phyloP scores from a whole-genome alignment of 1,140 invertebrate genomes.

The Pachyrhynchus sulphureomaculatus region DNA sequence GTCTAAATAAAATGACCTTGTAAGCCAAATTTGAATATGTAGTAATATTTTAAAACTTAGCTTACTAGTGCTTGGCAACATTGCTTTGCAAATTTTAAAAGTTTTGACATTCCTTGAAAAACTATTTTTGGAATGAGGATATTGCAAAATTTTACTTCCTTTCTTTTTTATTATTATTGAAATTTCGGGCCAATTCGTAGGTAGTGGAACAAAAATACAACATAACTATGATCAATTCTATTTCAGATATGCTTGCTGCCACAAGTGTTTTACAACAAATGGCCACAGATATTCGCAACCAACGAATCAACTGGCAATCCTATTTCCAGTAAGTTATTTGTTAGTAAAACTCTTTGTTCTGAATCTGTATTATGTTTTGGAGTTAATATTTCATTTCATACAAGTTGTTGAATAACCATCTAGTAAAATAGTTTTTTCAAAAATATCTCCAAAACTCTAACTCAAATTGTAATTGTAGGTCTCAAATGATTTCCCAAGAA shows the following conservation, averaged over 20 bases:
- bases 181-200: background rate
- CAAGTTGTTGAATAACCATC: no score
- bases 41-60: no score
- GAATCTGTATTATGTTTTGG: background rate
- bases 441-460: no score
- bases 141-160: slow-evolving; percentile 10
- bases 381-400: no score
- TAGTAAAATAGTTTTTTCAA: no score
- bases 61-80: no score
- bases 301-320: slow-evolving; percentile 91
- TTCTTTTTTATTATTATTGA: background rate
- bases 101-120: slow-evolving; percentile 15
- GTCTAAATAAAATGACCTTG: slow-evolving; percentile 5
- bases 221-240: slow-evolving; percentile 31
- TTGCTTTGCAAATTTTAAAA: slow-evolving; percentile 11
- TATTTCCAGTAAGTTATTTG: slow-evolving; percentile 83
- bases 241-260: slow-evolving; percentile 88
- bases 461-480: no score
- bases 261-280: slow-evolving; percentile 92
- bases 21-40: no score
- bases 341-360: background rate
- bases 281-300: slow-evolving; percentile 86
- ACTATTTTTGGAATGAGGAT: slow-evolving; percentile 17
- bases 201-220: background rate
- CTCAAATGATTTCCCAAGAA: slow-evolving; percentile 95